Evolutionary conservation across 2,797 vertebrate species (phyloP).

Genomic region (Gorsachius magnificus): DNA sequence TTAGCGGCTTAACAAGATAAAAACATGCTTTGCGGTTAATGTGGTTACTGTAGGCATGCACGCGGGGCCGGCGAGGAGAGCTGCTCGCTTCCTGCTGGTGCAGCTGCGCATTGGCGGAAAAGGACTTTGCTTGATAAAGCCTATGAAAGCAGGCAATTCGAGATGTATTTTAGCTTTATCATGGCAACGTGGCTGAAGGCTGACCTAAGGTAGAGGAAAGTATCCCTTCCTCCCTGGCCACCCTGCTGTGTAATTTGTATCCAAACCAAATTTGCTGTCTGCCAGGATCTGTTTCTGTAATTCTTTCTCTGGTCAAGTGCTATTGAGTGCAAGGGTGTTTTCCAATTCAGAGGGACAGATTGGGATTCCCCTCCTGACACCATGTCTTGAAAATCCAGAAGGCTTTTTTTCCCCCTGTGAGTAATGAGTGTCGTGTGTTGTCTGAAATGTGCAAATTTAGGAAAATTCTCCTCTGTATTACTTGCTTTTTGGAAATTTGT

Average conservation of each 20-base stretch:
- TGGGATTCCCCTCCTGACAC: neutral
- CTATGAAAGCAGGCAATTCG: neutral
- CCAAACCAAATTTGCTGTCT: neutral
- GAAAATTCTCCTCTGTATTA: neutral
- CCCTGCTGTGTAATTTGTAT: neutral
- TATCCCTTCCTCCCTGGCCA: neutral
- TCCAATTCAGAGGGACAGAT: neutral
- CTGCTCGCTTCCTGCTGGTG: conserved; percentile 52
- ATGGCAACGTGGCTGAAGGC: neutral
- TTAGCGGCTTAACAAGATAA: conserved; percentile 63
- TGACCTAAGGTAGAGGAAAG: neutral
- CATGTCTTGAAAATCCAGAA: neutral
- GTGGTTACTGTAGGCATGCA: conserved; percentile 61
- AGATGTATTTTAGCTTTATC: neutral
- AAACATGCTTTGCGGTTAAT: conserved; percentile 65
- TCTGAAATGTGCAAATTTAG: neutral
- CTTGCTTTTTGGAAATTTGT: neutral
- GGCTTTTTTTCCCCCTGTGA: neutral
- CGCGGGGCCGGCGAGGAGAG: conserved; percentile 33
- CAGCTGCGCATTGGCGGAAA: neutral
- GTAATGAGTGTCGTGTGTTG: neutral
- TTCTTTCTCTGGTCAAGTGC: neutral
- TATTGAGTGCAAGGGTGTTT: neutral
- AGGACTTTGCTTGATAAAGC: neutral
- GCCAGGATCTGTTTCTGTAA: neutral